These are phyloP conservation scores for Drosophila tropicalis DNA, from an alignment of 1,140 invertebrate genomes.

Conservation along the genomic window DNA sequence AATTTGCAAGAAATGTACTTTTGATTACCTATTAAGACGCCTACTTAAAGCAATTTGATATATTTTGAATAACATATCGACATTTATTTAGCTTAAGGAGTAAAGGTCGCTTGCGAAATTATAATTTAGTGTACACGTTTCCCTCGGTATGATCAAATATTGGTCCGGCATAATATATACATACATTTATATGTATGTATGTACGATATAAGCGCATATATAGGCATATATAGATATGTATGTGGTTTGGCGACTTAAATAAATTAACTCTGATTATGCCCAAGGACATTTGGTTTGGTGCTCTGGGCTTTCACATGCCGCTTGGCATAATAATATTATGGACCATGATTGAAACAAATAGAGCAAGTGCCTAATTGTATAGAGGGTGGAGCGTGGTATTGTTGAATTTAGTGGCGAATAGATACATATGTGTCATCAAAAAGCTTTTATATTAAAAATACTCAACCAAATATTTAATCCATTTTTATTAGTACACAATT, in stretches of 20 bases:
- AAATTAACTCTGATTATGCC: constrained; percentile 71
- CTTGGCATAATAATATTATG: constrained; percentile 47
- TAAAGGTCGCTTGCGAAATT: constrained; percentile 16
- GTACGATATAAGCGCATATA: constrained; percentile 16
- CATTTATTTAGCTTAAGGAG: neutral
- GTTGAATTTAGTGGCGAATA: neutral
- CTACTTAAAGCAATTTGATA: neutral
- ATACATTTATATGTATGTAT: neutral
- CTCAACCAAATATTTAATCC: no score
- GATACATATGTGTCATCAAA: neutral
- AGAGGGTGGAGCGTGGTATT: neutral
- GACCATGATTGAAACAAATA: constrained; percentile 58
- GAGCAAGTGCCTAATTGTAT: constrained; percentile 63
- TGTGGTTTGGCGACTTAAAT: constrained; percentile 68
- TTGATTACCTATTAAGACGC: constrained; percentile 36
- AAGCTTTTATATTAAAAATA: neutral
- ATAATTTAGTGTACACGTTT: constrained; percentile 48
- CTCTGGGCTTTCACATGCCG: constrained; percentile 6
- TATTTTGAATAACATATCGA: constrained; percentile 24
- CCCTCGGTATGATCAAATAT: constrained; percentile 46
- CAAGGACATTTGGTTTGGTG: constrained; percentile 40
- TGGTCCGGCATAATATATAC: constrained; percentile 21
- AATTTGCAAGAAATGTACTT: constrained; percentile 52
- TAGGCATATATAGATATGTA: neutral
- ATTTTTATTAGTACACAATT: constrained; percentile 11